These are phyloP conservation scores for Knipowitschia caucasica DNA, from an alignment of 2,797 vertebrate genomes.

Conservation along the genomic window DNA sequence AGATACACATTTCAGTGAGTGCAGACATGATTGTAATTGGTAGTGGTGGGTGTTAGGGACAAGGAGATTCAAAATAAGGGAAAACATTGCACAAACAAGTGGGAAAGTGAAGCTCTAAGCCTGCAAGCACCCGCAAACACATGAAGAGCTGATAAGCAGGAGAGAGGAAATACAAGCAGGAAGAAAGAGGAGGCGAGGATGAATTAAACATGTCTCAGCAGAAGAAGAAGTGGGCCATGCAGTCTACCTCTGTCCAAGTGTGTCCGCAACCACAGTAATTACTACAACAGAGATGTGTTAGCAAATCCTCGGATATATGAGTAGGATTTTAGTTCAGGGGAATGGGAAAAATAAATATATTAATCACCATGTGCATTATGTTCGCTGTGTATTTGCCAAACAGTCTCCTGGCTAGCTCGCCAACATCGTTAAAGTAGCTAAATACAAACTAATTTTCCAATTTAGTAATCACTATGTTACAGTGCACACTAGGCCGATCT, in stretches of 20 bases:
- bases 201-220: conserved; percentile 40
- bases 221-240: conserved; percentile 27
- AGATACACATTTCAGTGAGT: conserved; percentile 21
- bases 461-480: no score
- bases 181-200: conserved; percentile 20
- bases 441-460: no score
- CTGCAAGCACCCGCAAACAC: conserved; percentile 9
- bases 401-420: no score
- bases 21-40: conserved; percentile 34
- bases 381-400: no score
- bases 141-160: conserved; percentile 19
- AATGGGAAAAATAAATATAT: neutral
- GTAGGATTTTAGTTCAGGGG: neutral
- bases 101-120: neutral
- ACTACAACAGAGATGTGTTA: neutral
- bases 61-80: neutral
- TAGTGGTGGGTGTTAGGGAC: conserved; percentile 5
- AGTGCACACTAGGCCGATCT: no score
- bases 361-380: no score
- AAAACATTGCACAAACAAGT: neutral
- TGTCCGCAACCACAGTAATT: neutral
- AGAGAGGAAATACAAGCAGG: conserved; percentile 9
- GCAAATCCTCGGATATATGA: neutral
- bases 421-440: no score
- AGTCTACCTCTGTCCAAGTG: conserved; percentile 16